A percentile compares a stretch with the other conserved stretches of the same genome.
Conservation (phyloP, 2,888 invertebrate species). For the Lepidochitona cinerea region DNA sequence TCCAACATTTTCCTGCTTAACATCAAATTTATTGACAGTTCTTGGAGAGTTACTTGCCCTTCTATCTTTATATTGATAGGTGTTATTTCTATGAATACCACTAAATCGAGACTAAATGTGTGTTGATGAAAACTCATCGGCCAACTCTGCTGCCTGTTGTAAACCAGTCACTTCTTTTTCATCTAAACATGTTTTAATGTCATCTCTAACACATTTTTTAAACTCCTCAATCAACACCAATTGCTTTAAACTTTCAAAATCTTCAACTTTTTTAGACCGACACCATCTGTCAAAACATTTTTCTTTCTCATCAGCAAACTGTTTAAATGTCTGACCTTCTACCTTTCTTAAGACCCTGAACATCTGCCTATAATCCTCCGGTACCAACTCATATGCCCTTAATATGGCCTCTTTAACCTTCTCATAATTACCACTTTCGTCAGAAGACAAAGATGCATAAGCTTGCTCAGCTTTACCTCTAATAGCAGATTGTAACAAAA, state of each 20-base stretch:
- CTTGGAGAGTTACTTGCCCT: not conserved
- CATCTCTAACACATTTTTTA: constrained; percentile 11
- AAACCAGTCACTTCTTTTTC: constrained; percentile 16
- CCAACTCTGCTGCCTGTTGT: constrained; percentile 10
- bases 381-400: not conserved
- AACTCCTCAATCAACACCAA: constrained; percentile 17
- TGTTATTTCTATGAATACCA: not conserved
- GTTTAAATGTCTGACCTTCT: not conserved
- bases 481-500: not conserved
- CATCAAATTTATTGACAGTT: too few relatives aligned
- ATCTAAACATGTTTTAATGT: constrained; percentile 17
- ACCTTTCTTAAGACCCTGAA: not conserved
- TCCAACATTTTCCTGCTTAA: too few relatives aligned
- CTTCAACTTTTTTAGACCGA: too few relatives aligned
- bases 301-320: not conserved
- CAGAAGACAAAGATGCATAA: not conserved
- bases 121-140: constrained; percentile 20
- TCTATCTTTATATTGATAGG: not conserved
- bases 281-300: too few relatives aligned
- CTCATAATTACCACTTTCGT: not conserved
- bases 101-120: too few relatives aligned
- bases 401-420: not conserved
- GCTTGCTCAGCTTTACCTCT: not conserved
- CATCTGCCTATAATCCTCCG: not conserved
- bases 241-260: too few relatives aligned